A percentile compares a stretch with the other conserved stretches of the same genome.
Evolutionary conservation across 2,888 invertebrate species (phyloP).

Genomic region (Eucriotettix oculatus): DNA sequence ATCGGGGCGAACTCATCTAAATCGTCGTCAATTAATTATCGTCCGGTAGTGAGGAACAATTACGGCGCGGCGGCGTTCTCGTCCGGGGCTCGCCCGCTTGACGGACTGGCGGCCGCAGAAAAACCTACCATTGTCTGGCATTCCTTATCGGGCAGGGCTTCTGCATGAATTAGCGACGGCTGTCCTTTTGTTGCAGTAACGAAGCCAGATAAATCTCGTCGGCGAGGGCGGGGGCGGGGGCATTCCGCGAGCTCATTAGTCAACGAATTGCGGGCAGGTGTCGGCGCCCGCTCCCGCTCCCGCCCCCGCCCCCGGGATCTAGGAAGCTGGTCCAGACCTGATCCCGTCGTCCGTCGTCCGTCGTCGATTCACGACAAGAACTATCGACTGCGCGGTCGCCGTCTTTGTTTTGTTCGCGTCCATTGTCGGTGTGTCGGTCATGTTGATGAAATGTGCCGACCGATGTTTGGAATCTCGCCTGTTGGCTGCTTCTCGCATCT

Average conservation of each 20-base stretch:
- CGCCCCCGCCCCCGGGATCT: background rate
- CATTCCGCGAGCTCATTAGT: background rate
- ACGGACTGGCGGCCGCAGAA: too few species aligned
- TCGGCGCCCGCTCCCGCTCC: too few species aligned
- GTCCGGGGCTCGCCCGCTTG: too few species aligned
- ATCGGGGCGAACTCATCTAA: background rate
- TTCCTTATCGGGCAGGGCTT: background rate
- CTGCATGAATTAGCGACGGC: background rate
- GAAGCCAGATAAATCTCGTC: background rate
- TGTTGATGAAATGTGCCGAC: background rate
- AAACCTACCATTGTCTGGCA: background rate
- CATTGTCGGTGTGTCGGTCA: background rate
- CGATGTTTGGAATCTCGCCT: background rate
- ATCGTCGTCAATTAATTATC: background rate
- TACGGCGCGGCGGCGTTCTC: background rate
- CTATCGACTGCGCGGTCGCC: background rate
- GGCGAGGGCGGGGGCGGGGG: too few species aligned
- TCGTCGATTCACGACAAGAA: background rate
- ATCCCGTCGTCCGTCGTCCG: background rate
- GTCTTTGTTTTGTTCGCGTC: background rate
- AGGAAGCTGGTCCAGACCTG: background rate
- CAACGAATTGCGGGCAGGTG: background rate
- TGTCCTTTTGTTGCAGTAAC: background rate
- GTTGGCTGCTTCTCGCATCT: background rate
- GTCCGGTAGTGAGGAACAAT: background rate